Conservation (phyloP, 2,888 invertebrate genomes). For the Merodon equestris region DNA sequence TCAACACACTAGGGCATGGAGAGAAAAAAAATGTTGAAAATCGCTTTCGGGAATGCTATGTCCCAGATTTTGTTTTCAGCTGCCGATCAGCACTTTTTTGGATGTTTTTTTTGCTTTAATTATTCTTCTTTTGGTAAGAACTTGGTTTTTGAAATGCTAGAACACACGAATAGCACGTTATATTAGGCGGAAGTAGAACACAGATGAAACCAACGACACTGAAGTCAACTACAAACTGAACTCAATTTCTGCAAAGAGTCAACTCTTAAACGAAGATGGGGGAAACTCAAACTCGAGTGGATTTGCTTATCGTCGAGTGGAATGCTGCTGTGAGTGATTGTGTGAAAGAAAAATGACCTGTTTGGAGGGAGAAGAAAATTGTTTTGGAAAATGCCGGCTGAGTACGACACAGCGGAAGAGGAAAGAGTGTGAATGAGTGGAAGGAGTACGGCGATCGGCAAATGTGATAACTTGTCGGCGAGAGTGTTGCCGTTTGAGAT, state of each 20-base stretch:
- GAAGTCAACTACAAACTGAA: constrained; percentile 61
- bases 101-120: constrained; percentile 21
- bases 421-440: no score
- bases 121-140: constrained; percentile 19
- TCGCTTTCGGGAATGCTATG: constrained; percentile 5
- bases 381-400: no score
- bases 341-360: neutral
- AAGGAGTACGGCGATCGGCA: no score
- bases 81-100: constrained; percentile 33
- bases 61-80: no score
- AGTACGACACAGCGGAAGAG: no score
- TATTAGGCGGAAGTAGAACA: neutral
- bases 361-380: no score
- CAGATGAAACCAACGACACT: constrained; percentile 35
- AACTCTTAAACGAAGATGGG: constrained; percentile 50
- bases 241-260: constrained; percentile 49
- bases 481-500: no score
- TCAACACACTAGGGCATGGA: constrained; percentile 41
- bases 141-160: constrained; percentile 37
- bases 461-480: no score
- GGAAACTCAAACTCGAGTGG: constrained; percentile 8
- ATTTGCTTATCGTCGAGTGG: no score
- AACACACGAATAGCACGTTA: constrained; percentile 17
- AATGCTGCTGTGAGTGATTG: neutral
- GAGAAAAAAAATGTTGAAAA: neutral